These are phyloP conservation scores for Agriopis marginaria DNA, from an alignment of 2,888 invertebrate species.

Conservation along the genomic window DNA sequence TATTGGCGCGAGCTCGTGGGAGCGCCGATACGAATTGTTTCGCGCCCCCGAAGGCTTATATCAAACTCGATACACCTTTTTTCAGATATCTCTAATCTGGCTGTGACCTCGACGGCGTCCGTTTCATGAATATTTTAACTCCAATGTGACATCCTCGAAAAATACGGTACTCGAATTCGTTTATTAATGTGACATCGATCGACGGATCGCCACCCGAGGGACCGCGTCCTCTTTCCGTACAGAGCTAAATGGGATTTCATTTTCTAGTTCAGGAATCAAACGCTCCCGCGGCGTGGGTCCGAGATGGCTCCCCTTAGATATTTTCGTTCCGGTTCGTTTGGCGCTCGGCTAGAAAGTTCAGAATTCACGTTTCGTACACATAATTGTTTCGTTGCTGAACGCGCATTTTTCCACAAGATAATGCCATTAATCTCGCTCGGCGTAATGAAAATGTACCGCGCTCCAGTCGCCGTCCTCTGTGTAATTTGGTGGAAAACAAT, in stretches of 20 bases:
- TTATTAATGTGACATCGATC: conserved; percentile 80
- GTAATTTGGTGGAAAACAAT: conserved; percentile 67
- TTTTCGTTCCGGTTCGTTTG: conserved; percentile 66
- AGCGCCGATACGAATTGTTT: conserved; percentile 65
- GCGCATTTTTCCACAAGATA: conserved; percentile 78
- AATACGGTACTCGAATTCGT: conserved; percentile 72
- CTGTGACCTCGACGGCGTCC: conserved; percentile 66
- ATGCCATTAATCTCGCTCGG: conserved; percentile 73
- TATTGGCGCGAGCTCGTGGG: conserved; percentile 44
- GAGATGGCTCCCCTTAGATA: conserved; percentile 63
- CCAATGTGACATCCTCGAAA: conserved; percentile 70
- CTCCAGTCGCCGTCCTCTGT: conserved; percentile 53
- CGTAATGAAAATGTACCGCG: conserved; percentile 76
- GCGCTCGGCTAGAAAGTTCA: conserved; percentile 51
- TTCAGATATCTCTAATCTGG: conserved; percentile 74
- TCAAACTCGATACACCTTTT: conserved; percentile 63
- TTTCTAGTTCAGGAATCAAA: conserved; percentile 83
- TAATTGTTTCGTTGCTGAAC: conserved; percentile 72
- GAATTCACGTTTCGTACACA: conserved; percentile 55
- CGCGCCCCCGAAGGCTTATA: conserved; percentile 53
- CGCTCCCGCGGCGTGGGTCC: conserved; percentile 63
- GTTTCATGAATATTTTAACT: conserved; percentile 81
- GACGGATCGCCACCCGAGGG: conserved; percentile 58
- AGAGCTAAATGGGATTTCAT: conserved; percentile 79
- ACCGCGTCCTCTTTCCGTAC: conserved; percentile 58